Base-by-base conservation (phyloP, 2,797 vertebrate genomes). In the Takifugu ocellatus region DNA sequence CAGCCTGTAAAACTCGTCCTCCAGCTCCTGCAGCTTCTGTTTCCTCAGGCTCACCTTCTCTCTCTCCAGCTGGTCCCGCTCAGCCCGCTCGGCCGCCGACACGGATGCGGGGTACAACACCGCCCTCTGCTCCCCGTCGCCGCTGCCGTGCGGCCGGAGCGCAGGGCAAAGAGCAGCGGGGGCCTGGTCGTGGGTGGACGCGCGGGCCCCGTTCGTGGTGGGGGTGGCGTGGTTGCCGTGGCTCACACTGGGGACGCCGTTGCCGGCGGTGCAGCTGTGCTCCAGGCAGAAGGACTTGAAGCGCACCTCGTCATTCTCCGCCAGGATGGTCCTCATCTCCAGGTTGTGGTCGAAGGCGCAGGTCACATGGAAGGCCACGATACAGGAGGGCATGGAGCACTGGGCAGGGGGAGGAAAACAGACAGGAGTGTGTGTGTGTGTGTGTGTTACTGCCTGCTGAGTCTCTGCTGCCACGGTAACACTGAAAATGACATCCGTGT, bases 211-310 rank as follows among this genome's bases (percentile, higher is more conserved):
- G 1, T 73, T 72, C 55, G 64, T 4, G 39, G 64, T 5, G 39
- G 61, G 25, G 5, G 64, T 8, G 10, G 49, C 0, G 62, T 69
- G 72, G 66, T 49, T 72, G 56, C 75, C 66, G 15, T 73, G 76
- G 64, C 42, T 81, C 26, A 68, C 51, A 3, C 33, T 31, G 43
- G 68, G 7, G 66, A 1, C 61, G 69, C 7, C 71, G 61, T 61
- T 31, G 73, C 52, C 25, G 46, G 59, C 12, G 29, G 36, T 64
- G 61, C 76, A 84, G 86, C 94, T 97, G 91, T 98, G 96, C 83
- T 97, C 96, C 51, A 96, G 92, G 84, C 96, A 98, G 90, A 94
- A 98, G 15, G 96, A 98, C 82, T 98, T 98, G 88, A 98, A 98
- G 77, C 96, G 96, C 61, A 98, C 96, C 61, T 98, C 96, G 1